These are phyloP conservation scores for Phataginus tetradactyla DNA, from an alignment of 2,797 vertebrate genomes.

Conservation along the genomic window DNA sequence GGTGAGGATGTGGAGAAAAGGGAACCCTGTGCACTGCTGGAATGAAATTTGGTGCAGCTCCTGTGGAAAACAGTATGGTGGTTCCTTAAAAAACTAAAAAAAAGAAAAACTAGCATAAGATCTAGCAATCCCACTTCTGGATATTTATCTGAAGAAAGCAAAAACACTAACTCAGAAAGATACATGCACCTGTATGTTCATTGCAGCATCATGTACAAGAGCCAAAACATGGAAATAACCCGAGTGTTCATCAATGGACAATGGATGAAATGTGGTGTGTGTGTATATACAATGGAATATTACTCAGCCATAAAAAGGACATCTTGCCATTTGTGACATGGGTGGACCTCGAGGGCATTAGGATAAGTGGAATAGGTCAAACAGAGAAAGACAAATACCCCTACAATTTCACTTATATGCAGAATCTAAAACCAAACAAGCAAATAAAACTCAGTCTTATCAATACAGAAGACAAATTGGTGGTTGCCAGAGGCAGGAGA, in stretches of 20 bases:
- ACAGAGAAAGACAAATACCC: not conserved
- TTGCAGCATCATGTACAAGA: not conserved
- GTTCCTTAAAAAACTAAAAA: not conserved
- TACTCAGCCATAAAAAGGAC: not conserved
- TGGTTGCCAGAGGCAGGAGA: not conserved
- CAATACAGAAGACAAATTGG: not conserved
- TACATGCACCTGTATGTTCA: not conserved
- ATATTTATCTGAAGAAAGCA: not conserved
- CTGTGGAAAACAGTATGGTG: not conserved
- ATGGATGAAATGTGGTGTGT: not conserved
- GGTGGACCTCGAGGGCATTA: not conserved
- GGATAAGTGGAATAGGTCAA: not conserved
- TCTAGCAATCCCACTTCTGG: not conserved
- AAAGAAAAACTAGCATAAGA: not conserved
- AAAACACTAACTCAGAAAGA: not conserved
- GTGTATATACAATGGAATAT: not conserved
- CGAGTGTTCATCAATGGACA: not conserved
- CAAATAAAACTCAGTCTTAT: not conserved
- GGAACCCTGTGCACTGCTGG: not conserved
- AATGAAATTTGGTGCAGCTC: not conserved
- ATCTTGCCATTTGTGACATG: rapidly evolving
- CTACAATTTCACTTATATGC: not conserved
- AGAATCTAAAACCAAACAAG: not conserved
- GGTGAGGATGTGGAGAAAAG: not conserved
- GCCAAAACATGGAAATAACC: not conserved